Base-by-base conservation (phyloP, 2,797 vertebrate genomes). In the Schizothorax lantsangensis region DNA sequence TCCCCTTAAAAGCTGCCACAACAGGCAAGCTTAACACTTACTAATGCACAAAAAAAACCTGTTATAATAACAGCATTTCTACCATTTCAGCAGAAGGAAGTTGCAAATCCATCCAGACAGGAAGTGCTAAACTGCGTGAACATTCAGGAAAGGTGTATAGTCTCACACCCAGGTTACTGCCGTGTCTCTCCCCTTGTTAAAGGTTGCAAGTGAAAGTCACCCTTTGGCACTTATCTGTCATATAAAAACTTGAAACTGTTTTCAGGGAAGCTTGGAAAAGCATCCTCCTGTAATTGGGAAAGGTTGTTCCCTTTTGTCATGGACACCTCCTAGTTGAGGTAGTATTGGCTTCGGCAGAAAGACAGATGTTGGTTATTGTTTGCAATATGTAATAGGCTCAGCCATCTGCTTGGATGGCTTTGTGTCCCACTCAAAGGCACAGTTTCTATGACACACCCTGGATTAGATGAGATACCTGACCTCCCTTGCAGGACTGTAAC, bases 131-230 rank as follows among this genome's bases (percentile, higher is more conserved):
- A 69, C 88, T 54, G 66, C 21, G 38, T 74, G 81, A 88, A 79
- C 71, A 74, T 85, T 82, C 85, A 90, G 90, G 88, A 91, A 91
- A 90, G 88, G 85, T 89, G 90, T 89, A 43, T 43, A 68, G 45
- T 40, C 30, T 47, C 12, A 84, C 45, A 43, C 77, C 81, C 83
- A 87, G 88, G 47, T 85, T 74, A n/a, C 17, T 59, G 1, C 11
- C 71, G 30, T 64, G 54, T 79, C 66, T 64, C 21, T 5, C 68
- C 64, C 40, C 86, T 84, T 62, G 21, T 69, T 40, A 66, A 9
- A 75, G 75, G 81, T 80, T 68, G 64, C 81, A 87, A n/a, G 82
- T 72, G 69, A 59, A 36, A 64, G 12, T 59, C 62, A 47, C 21
- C 17, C 19, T 83, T 47, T 66, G 79, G 14, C 52, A 4, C 23